Base-by-base conservation (phyloP, 2,113 vertebrate species). In the Labrus mixtus region DNA sequence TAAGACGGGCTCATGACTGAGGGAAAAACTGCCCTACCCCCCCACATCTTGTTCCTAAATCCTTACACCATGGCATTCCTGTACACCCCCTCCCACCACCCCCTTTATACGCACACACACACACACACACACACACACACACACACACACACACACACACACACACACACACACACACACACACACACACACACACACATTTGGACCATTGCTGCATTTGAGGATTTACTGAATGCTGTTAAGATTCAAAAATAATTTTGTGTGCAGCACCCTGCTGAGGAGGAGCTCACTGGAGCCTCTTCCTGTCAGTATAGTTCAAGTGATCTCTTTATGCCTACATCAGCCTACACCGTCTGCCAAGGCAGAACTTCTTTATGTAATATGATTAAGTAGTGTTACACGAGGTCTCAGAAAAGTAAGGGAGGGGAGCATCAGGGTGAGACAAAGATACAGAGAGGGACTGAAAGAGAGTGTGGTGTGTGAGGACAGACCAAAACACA, bases 21-120 rank as follows among this genome's bases (percentile, higher is more conserved):
- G 9, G 46, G 17, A 59, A 23, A 51, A 69, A 66, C 43, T 62
- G 76, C 46, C 62, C 37, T 29, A 11, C 1, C 16, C n/a, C 36
- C 51, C 12, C 57, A n/a, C 46, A 8, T 50, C 57, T 68, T 43
- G 17, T n/a, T 65, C 33, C 8, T 41, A 19, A 29, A 60, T 73
- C 37, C 33, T 64, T 68, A 62, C 23, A 59, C 10, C 16, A 73
- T 51, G 13, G 45, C 61, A 57, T 77, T 85, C 73, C 41, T 65
- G 46, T 53, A 41, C 12, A 12, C 8, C 20, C 10, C 0, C 37
- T 4, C 15, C 8, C 2, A 45, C 23, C 16, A 22, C 33, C 13
- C 33, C 15, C 8, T 17, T 12, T 15, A 20, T 17, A 29, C 20
- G n/a, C 37, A 55, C 46, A 29, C 50, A 70, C 19, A 22, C 33